phyloP scores from a whole-genome alignment of 2,888 invertebrate species.

The Ellobium chinense region DNA sequence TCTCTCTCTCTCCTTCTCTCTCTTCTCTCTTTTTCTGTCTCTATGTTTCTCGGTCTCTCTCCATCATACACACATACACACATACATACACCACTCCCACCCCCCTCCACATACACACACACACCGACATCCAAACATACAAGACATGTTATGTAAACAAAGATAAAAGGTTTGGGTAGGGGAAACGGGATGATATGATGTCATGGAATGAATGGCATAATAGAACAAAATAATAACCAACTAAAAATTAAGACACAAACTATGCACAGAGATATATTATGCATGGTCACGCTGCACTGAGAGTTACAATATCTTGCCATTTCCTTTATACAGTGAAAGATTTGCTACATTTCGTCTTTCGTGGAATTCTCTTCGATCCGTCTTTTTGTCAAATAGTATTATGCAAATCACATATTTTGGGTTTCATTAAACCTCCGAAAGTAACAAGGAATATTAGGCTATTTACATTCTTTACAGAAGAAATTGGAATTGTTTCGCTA shows the following conservation, averaged over 20 bases:
- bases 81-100: neutral
- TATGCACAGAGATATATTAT: neutral
- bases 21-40: too few species aligned
- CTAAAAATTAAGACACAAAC: neutral
- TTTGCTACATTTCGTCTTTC: too few species aligned
- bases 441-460: neutral
- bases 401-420: neutral
- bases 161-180: too few species aligned
- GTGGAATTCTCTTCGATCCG: neutral
- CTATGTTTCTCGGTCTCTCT: too few species aligned
- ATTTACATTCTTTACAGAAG: neutral
- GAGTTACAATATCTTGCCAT: too few species aligned
- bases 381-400: too few species aligned
- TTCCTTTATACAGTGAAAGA: too few species aligned
- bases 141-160: neutral
- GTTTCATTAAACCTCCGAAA: neutral
- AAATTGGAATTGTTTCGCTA: too few species aligned
- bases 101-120: neutral
- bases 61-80: slow-evolving; percentile 4
- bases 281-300: neutral
- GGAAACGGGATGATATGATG: neutral
- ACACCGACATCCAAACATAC: neutral
- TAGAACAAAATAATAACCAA: neutral
- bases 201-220: neutral
- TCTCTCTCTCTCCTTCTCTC: too few species aligned